phyloP scores from a whole-genome alignment of 2,113 vertebrate species.

The Scortum barcoo region DNA sequence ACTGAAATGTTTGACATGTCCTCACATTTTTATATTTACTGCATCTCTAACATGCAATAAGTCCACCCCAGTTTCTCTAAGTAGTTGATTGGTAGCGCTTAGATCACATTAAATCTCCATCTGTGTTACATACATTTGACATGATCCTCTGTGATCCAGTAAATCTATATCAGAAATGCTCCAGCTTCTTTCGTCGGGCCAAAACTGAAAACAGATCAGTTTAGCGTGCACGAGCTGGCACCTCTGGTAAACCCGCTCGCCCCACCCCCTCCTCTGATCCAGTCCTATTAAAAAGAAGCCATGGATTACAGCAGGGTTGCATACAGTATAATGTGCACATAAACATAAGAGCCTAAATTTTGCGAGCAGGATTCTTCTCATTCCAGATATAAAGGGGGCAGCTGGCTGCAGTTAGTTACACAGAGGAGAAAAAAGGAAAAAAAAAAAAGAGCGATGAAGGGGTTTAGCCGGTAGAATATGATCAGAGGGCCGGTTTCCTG shows the following conservation, averaged over 20 bases:
- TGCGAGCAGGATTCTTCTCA: slow-evolving; percentile 80
- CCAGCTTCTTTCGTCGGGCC: slow-evolving; percentile 12
- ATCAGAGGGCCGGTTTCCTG: slow-evolving; percentile 83
- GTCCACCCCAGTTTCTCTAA: slow-evolving; percentile 22
- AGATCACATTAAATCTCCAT: slow-evolving; percentile 36
- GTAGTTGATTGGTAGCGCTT: slow-evolving; percentile 35
- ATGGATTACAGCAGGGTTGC: slow-evolving; percentile 21
- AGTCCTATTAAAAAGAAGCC: slow-evolving; percentile 34
- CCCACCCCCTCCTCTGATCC: slow-evolving; percentile 17
- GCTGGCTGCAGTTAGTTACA: slow-evolving; percentile 84
- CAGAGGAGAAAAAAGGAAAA: background rate
- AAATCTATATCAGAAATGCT: slow-evolving; percentile 16
- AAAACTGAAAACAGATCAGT: slow-evolving; percentile 33
- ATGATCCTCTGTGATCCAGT: slow-evolving; percentile 31
- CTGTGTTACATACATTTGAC: slow-evolving; percentile 37
- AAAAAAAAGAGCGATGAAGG: slow-evolving; percentile 59
- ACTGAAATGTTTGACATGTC: slow-evolving; percentile 54
- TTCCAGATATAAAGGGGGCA: slow-evolving; percentile 77
- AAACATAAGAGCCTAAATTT: slow-evolving; percentile 61
- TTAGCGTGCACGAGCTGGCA: slow-evolving; percentile 20
- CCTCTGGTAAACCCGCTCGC: slow-evolving; percentile 30
- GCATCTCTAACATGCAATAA: slow-evolving; percentile 30
- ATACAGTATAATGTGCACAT: slow-evolving; percentile 3
- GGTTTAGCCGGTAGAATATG: slow-evolving; percentile 64
- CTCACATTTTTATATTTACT: slow-evolving; percentile 38